Conservation (phyloP, 2,113 vertebrate species). For the Neolamprologus falcicula region DNA sequence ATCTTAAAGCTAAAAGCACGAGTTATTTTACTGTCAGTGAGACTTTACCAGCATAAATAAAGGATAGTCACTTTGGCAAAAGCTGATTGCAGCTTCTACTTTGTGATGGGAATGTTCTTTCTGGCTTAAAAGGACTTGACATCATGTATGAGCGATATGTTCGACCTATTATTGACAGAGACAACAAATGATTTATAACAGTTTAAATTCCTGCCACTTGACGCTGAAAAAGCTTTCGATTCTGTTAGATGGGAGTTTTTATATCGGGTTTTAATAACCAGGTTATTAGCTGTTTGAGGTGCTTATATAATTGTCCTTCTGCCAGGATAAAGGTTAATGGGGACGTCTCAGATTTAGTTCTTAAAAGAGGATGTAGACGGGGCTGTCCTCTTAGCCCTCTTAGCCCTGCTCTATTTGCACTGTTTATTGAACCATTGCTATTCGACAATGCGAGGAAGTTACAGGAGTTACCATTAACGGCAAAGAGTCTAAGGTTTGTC, state of each 20-base stretch:
- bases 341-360: neutral
- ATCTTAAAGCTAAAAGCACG: fast-evolving
- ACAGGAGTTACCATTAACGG: neutral
- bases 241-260: neutral
- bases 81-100: neutral
- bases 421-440: neutral
- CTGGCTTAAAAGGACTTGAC: neutral
- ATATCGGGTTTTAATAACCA: neutral
- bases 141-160: fast-evolving
- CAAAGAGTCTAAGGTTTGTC: neutral
- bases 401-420: neutral
- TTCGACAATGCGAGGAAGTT: neutral
- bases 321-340: neutral
- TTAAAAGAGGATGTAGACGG: neutral
- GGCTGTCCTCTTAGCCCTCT: neutral
- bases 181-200: neutral
- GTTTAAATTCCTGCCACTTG: neutral
- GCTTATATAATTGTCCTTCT: neutral
- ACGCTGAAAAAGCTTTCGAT: fast-evolving
- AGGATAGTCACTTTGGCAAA: neutral
- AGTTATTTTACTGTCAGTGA: neutral
- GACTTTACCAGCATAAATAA: neutral
- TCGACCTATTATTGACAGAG: neutral
- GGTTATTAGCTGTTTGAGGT: fast-evolving
- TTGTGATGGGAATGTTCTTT: neutral